These are phyloP conservation scores for Pristis pectinata DNA, from an alignment of 2,797 vertebrate species.

Conservation along the genomic window DNA sequence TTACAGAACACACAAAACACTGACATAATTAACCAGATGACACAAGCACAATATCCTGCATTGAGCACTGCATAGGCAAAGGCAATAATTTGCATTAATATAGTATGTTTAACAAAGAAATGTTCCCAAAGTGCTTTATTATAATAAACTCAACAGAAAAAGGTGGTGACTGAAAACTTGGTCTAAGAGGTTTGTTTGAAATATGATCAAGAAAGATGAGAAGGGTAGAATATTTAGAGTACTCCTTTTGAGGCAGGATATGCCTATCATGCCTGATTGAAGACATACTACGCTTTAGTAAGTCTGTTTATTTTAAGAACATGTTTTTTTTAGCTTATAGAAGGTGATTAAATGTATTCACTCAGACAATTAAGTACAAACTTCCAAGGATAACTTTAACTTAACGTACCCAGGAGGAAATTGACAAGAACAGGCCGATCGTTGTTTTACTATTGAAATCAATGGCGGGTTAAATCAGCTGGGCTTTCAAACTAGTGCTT, in stretches of 20 bases:
- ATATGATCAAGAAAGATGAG: not conserved
- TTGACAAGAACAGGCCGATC: not conserved
- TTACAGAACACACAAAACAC: not conserved
- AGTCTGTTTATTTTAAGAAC: not conserved
- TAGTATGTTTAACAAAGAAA: not conserved
- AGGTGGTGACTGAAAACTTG: not conserved
- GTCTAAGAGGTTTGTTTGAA: not conserved
- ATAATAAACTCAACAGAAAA: not conserved
- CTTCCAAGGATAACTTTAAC: not conserved
- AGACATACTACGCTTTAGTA: not conserved
- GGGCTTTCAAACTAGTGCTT: not conserved
- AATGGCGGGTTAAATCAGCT: not conserved
- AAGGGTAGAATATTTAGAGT: not conserved
- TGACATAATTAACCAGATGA: not conserved
- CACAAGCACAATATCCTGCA: not conserved
- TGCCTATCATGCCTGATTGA: not conserved
- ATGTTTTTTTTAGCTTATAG: not conserved
- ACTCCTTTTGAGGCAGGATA: not conserved
- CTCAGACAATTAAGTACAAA: not conserved
- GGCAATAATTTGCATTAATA: not conserved
- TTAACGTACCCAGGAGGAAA: not conserved
- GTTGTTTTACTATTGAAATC: not conserved
- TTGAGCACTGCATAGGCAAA: not conserved
- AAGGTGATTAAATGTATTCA: not conserved
- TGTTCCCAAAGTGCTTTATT: not conserved